Conservation (phyloP, 2,797 vertebrate genomes). For the Sternotherus odoratus region DNA sequence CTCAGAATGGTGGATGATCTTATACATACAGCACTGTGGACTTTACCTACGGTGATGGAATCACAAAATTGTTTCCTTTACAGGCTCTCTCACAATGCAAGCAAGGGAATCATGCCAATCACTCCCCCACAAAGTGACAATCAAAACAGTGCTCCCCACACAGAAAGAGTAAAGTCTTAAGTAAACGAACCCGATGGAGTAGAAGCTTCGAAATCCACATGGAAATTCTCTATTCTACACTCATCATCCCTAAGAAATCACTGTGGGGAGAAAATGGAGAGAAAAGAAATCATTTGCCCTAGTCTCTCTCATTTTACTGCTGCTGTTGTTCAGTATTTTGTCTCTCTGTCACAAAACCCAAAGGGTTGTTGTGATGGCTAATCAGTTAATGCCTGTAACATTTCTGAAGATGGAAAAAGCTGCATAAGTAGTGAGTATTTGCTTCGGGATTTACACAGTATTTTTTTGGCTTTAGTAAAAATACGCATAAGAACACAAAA, state of each 20-base stretch:
- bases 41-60: constrained; percentile 57
- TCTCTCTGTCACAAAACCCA: not conserved
- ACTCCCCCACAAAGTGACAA: constrained; percentile 10
- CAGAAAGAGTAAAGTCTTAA: constrained; percentile 3
- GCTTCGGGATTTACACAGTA: not conserved
- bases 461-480: constrained; percentile 2
- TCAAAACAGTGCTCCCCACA: constrained; percentile 5
- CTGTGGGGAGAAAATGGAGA: not conserved
- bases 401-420: not conserved
- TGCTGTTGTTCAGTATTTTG: not conserved
- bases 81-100: not conserved
- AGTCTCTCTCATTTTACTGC: not conserved
- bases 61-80: constrained; percentile 30
- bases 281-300: not conserved
- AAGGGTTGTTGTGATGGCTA: not conserved
- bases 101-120: constrained; percentile 48
- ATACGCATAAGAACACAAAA: not conserved
- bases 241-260: not conserved
- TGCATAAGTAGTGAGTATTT: not conserved
- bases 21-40: constrained; percentile 69
- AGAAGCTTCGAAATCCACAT: not conserved
- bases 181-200: not conserved
- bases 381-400: not conserved
- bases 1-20: constrained; percentile 39
- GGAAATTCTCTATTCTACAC: not conserved